Evolutionary conservation across 1,140 invertebrate genomes (phyloP).

Genomic region (Dinothrombium tinctorium): DNA sequence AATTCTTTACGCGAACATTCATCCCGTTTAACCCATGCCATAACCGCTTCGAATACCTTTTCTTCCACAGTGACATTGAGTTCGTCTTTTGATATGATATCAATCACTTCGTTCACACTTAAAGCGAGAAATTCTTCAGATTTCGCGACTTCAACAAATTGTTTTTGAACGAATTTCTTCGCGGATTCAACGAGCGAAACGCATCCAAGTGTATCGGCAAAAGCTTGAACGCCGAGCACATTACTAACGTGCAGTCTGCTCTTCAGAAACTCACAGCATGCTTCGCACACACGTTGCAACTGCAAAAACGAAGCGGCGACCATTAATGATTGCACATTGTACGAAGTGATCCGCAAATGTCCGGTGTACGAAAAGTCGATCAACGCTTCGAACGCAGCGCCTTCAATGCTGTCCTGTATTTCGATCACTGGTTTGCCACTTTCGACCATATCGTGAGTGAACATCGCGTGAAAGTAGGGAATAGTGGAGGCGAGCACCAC

Average conservation of each 20-base stretch:
- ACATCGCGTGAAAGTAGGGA: slow-evolving; percentile 80
- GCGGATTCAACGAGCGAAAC: slow-evolving; percentile 39
- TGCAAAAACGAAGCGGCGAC: slow-evolving; percentile 69
- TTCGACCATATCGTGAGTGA: slow-evolving; percentile 66
- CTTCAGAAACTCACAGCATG: slow-evolving; percentile 56
- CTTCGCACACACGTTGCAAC: slow-evolving; percentile 49
- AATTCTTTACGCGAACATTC: slow-evolving; percentile 35
- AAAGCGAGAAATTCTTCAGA: slow-evolving; percentile 9
- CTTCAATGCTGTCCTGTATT: slow-evolving; percentile 47
- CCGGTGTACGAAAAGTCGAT: slow-evolving; percentile 74
- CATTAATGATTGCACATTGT: slow-evolving; percentile 62
- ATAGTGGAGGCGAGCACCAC: slow-evolving; percentile 63
- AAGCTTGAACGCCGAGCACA: slow-evolving; percentile 53
- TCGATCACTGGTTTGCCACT: slow-evolving; percentile 55
- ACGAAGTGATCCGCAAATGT: slow-evolving; percentile 42
- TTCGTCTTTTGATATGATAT: slow-evolving; percentile 10
- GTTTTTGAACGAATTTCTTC: slow-evolving; percentile 56
- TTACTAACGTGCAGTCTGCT: slow-evolving; percentile 53
- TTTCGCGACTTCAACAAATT: slow-evolving; percentile 43
- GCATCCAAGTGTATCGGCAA: slow-evolving; percentile 59
- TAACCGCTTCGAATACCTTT: slow-evolving; percentile 57
- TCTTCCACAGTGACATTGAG: slow-evolving; percentile 17
- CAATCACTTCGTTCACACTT: neutral
- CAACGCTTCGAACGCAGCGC: slow-evolving; percentile 51
- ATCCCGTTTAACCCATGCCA: slow-evolving; percentile 60